phyloP scores from a whole-genome alignment of 2,888 invertebrate species.

The Limnephilus rhombicus region DNA sequence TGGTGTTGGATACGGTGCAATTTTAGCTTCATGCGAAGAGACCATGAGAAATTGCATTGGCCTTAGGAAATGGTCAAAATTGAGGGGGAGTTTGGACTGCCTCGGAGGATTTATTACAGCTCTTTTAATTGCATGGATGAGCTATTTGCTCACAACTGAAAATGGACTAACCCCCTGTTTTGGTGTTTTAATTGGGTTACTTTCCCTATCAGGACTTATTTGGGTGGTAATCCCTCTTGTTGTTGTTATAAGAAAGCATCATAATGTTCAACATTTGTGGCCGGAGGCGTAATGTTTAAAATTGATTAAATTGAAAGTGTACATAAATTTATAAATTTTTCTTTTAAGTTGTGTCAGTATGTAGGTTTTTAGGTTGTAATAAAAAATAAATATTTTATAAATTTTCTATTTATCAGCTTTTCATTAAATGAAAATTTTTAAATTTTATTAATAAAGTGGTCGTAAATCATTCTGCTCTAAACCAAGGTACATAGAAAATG shows the following conservation, averaged over 20 bases:
- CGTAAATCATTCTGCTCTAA: too few relatives aligned
- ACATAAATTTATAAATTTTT: background rate
- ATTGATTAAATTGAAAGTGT: background rate
- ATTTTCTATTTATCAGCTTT: background rate
- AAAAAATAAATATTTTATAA: background rate
- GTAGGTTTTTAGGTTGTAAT: background rate
- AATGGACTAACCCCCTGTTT: conserved; percentile 58
- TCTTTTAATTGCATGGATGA: conserved; percentile 57
- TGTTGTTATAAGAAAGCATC: conserved; percentile 49
- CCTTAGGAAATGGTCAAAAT: conserved; percentile 66
- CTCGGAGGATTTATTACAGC: conserved; percentile 66
- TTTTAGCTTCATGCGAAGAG: conserved; percentile 65
- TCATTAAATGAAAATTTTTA: too few relatives aligned
- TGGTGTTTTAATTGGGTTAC: conserved; percentile 57
- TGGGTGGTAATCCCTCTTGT: conserved; percentile 60
- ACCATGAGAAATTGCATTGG: conserved; percentile 67
- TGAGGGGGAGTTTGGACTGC: conserved; percentile 66
- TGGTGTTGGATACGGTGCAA: conserved; percentile 67
- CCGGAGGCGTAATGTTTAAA: conserved; percentile 12
- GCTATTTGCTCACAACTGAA: conserved; percentile 47
- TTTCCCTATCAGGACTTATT: conserved; percentile 59
- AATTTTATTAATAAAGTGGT: too few relatives aligned
- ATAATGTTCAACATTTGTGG: conserved; percentile 44
- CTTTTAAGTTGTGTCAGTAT: background rate
- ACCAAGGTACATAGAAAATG: too few relatives aligned